Percentiles rank a stretch among this genome's conserved stretches.
Conservation (phyloP, 2,888 invertebrate genomes). For the Pachydiplax longipennis region DNA sequence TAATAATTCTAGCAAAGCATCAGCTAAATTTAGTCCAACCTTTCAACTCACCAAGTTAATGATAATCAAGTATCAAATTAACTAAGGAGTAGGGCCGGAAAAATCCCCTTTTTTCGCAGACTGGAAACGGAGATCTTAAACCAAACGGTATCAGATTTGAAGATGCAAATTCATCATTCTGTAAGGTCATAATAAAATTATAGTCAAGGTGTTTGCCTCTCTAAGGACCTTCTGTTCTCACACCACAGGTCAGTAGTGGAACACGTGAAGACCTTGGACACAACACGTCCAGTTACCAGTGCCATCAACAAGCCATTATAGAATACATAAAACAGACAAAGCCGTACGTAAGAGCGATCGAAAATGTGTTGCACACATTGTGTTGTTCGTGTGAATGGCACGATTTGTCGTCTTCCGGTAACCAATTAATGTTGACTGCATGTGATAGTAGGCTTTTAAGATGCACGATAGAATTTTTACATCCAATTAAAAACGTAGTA, state of each 20-base stretch:
- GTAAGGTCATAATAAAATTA: neutral
- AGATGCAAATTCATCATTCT: neutral
- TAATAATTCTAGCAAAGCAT: too few species aligned
- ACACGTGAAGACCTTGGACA: conserved; percentile 80
- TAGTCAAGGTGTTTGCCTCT: neutral
- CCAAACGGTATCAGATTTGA: neutral
- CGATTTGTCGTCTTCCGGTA: too few species aligned
- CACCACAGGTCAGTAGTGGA: conserved; percentile 72
- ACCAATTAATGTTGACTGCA: too few species aligned
- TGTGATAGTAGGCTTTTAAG: too few species aligned
- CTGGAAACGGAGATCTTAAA: neutral
- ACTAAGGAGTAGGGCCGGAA: neutral
- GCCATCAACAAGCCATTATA: conserved; percentile 73
- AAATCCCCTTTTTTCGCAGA: neutral
- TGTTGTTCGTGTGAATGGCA: too few species aligned
- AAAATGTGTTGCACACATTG: too few species aligned
- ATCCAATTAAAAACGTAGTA: too few species aligned
- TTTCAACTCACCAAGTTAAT: too few species aligned
- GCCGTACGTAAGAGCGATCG: conserved; percentile 65
- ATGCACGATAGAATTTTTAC: too few species aligned
- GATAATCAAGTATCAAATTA: too few species aligned
- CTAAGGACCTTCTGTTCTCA: neutral
- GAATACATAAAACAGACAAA: conserved; percentile 68
- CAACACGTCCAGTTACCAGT: conserved; percentile 84
- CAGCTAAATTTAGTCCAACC: too few species aligned